Percentiles rank a stretch among this genome's conserved stretches.
Conservation (phyloP, 2,113 vertebrate genomes). For the Cebus imitator region DNA sequence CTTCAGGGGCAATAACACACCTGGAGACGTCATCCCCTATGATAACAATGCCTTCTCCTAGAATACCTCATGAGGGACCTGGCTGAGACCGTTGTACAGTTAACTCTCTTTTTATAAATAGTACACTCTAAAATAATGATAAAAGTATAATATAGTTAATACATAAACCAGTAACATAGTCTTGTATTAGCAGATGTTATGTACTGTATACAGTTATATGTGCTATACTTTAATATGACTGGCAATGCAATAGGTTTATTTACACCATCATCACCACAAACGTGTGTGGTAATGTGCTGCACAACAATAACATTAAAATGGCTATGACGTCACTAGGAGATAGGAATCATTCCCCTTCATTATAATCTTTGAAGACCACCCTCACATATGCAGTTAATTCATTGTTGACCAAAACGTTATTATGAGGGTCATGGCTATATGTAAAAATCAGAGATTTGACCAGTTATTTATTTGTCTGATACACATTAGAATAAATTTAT, state of each 20-base stretch:
- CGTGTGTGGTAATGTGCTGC: neutral
- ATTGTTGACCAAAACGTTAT: neutral
- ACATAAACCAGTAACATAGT: neutral
- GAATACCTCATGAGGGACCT: neutral
- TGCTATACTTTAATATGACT: neutral
- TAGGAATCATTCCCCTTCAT: neutral
- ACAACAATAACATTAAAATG: neutral
- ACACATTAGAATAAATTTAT: neutral
- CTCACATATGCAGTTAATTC: neutral
- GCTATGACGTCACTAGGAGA: neutral
- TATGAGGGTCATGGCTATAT: neutral
- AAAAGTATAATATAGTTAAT: neutral
- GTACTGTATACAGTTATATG: neutral
- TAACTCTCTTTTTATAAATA: too few relatives aligned
- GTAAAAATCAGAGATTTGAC: conserved; percentile 9
- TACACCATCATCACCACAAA: neutral
- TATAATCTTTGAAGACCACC: neutral
- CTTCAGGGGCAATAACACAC: neutral
- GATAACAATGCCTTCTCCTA: neutral
- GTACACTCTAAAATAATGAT: too few relatives aligned
- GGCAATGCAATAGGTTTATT: neutral
- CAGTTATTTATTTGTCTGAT: neutral
- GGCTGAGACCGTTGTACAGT: too few relatives aligned
- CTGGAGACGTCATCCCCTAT: neutral
- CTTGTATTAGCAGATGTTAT: neutral